phyloP scores from a whole-genome alignment of 92 coral and sea anemone genomes.

The Porites cylindrica region DNA sequence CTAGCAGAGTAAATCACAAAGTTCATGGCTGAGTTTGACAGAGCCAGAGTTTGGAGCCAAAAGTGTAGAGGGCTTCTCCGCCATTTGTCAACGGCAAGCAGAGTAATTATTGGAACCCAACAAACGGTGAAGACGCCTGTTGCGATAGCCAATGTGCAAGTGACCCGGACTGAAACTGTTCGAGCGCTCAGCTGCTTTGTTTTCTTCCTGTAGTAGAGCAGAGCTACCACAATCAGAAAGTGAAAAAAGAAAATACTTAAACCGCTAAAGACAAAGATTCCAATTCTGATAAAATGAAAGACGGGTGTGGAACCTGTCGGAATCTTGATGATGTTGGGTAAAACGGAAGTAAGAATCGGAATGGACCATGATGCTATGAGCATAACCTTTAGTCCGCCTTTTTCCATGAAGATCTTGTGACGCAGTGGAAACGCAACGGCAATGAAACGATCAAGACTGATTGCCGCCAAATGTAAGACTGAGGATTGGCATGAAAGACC shows the following conservation, averaged over 20 bases:
- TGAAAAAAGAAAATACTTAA: background rate
- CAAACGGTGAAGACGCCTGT: constrained; percentile 34
- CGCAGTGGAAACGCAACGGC: too few species aligned
- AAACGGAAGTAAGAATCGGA: too few species aligned
- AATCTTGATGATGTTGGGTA: background rate
- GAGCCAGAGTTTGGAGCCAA: constrained; percentile 55
- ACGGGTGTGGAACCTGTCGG: background rate
- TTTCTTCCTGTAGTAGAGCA: constrained; percentile 1
- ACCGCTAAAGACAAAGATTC: background rate
- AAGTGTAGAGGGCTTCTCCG: constrained; percentile 34
- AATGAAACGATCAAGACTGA: too few species aligned
- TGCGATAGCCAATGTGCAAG: constrained; percentile 48
- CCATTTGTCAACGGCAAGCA: background rate
- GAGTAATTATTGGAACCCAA: constrained; percentile 48
- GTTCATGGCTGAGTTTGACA: constrained; percentile 68
- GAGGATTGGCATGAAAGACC: too few species aligned
- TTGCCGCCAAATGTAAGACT: too few species aligned
- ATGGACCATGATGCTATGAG: too few species aligned
- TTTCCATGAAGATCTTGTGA: too few species aligned
- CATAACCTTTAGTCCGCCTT: too few species aligned
- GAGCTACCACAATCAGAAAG: background rate
- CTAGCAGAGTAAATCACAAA: constrained; percentile 52
- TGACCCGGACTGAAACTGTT: constrained; percentile 24
- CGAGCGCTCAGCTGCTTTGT: background rate
- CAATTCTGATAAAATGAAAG: background rate